phyloP scores from a whole-genome alignment of 2,797 vertebrate genomes.

The Monodelphis domestica region DNA sequence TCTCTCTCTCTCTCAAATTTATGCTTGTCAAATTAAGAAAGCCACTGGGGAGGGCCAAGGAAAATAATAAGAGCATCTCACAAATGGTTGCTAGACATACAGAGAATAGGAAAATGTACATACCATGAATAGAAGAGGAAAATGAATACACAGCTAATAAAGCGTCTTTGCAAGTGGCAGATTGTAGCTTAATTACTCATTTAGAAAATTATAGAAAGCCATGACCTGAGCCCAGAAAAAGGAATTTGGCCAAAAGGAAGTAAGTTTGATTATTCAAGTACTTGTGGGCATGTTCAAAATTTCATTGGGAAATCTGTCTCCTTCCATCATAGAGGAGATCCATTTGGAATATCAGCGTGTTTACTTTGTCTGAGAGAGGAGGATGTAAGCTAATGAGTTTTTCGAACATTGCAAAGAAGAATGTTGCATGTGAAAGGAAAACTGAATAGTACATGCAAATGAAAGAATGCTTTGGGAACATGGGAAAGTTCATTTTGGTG shows the following conservation, averaged over 20 bases:
- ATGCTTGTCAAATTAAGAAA: conserved; percentile 57
- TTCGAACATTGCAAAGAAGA: conserved; percentile 41
- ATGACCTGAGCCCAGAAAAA: conserved; percentile 4
- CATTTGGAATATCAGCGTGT: conserved; percentile 15
- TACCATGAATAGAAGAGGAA: conserved; percentile 51
- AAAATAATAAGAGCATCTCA: conserved; percentile 37
- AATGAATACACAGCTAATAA: conserved; percentile 51
- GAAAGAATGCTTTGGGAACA: conserved; percentile 48
- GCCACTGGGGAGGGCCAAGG: too few species aligned
- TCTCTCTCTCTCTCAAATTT: too few species aligned
- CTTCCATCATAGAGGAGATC: not conserved
- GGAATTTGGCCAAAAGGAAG: conserved; percentile 64
- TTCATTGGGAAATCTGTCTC: conserved; percentile 51
- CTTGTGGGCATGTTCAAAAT: conserved; percentile 40
- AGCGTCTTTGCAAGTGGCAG: conserved; percentile 58
- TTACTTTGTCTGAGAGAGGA: conserved; percentile 65
- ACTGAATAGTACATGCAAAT: conserved; percentile 52
- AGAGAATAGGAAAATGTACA: conserved; percentile 40
- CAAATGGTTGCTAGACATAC: conserved; percentile 26
- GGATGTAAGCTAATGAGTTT: conserved; percentile 58
- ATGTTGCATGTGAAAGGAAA: conserved; percentile 61
- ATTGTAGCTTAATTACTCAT: conserved; percentile 67
- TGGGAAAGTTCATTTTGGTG: conserved; percentile 51
- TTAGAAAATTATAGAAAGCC: conserved; percentile 54
- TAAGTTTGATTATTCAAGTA: conserved; percentile 59